Evolutionary conservation across 2,113 vertebrate species (phyloP).

Genomic region (Callionymus lyra): DNA sequence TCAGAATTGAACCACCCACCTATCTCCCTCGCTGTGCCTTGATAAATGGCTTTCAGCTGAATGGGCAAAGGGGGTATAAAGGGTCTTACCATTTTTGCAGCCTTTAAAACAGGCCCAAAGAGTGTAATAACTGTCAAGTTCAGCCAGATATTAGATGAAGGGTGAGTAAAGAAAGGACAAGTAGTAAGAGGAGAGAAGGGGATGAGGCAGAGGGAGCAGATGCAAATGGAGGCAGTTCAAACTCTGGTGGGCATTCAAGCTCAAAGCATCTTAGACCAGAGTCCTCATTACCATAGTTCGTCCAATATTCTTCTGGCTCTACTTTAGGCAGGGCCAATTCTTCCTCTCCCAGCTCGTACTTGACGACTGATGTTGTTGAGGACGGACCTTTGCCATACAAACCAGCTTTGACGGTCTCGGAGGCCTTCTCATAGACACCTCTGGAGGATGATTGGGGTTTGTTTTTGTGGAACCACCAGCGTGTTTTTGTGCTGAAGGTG

Average conservation of each 20-base stretch:
- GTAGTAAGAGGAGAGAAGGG: conserved; percentile 39
- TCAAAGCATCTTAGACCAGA: conserved; percentile 71
- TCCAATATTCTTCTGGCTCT: conserved; percentile 77
- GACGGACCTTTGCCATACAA: conserved; percentile 61
- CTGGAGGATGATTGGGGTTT: conserved; percentile 80
- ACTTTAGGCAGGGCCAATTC: conserved; percentile 72
- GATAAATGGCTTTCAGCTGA: conserved; percentile 51
- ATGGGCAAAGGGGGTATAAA: conserved; percentile 55
- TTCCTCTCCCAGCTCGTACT: conserved; percentile 70
- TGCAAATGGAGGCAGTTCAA: conserved; percentile 58
- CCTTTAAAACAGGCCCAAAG: conserved; percentile 58
- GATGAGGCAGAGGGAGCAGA: conserved; percentile 40
- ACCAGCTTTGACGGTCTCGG: conserved; percentile 74
- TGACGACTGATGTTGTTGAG: conserved; percentile 62
- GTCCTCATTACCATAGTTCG: conserved; percentile 75
- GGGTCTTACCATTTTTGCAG: conserved; percentile 45
- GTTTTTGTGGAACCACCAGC: conserved; percentile 78
- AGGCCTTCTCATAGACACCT: conserved; percentile 69
- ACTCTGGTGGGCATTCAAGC: conserved; percentile 69
- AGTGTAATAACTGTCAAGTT: conserved; percentile 39
- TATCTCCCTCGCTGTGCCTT: conserved; percentile 61
- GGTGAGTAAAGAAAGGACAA: conserved; percentile 49
- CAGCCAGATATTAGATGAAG: conserved; percentile 64
- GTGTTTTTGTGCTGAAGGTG: conserved; percentile 76
- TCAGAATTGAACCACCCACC: conserved; percentile 51